Evolutionary conservation across 2,797 vertebrate species (phyloP), one percentile per base, ranked within the genome.

Genomic region (Crenuchus spilurus): DNA sequence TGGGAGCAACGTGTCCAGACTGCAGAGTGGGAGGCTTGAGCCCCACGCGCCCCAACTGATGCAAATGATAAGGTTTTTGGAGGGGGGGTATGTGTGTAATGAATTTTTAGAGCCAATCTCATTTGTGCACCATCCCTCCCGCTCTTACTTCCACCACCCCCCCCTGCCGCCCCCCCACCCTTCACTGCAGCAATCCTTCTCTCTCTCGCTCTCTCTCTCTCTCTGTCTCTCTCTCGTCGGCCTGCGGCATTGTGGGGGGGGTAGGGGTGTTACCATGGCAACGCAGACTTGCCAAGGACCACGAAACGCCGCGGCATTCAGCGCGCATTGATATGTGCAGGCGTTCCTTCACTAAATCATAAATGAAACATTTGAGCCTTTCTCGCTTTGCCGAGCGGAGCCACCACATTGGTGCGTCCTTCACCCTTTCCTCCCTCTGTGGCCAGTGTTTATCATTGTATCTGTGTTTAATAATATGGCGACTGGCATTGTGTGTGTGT

Each of bases 1-100:
- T 90, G 83, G 86, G 83, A 88, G 84, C 87, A 89, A 92, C 91
- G 91, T 93, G 92, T 91, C 86, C 85, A 84, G 92, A 91, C 89
- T 92, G 85, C 87, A 85, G 88, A 92, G 82, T 80, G 85, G 86
- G 75, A 51, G 75, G 33, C 41, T 41, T 5, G 80, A 83, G 86
- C 86, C 87, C 86, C 78, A 66, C 81, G 73, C 68, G 22, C 81
- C 83, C 49, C 44, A 83, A 76, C 72, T 61, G 72, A 84, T 86
- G 85, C 86, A 87, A 85, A 72, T 79, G 87, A 90, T 87, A 83
- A 77, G 80, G 82, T 81, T 80, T 70, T 61, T 55, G 33, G 64
- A 48, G 13, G 30, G n/a, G 35, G 13, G 0, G 2, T 1, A 20
- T 48, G 58, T 61, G 73, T 72, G 84, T 85, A 86, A 88, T 90